Evolutionary conservation across 2,113 vertebrate genomes (phyloP), one percentile per base, ranked within the genome.

Genomic region (Tinamus guttatus): DNA sequence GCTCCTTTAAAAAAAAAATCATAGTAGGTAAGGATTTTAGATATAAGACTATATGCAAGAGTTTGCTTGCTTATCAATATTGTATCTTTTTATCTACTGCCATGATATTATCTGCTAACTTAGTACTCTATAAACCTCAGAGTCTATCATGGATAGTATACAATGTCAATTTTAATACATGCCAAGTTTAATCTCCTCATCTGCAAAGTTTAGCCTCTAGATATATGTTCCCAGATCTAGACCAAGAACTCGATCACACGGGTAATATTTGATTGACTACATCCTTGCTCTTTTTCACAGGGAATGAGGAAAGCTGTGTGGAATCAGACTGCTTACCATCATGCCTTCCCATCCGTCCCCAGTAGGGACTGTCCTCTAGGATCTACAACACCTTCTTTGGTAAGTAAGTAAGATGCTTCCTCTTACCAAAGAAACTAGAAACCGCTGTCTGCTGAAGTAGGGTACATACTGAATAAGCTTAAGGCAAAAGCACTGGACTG

Each of bases 61-160:
- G 7, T 43, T 51, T 43, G 36, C 60, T 62, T 78, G 2, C 4
- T 65, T 59, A 65, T 60, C 27, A n/a, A 0, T 40, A 30, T 27
- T 81, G 12, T 22, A 30, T 1, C 2, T 76, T 69, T 92, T 68
- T 52, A 51, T 71, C 28, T 83, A 67, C 11, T 78, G 25, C 4
- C 7, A 17, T 84, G 65, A 13, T 36, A 9, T 56, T 71, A 21
- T 38, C 32, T 63, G 8, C 4, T 74, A 73, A 56, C 2, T 60
- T 68, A 36, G 56, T 56, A 41, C 25, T 73, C n/a, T 34, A 32
- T 51, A 94, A 87, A 7, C 14, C 4, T 74, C 5, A 22, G 6
- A 4, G 5, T 49, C 3, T 32, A 1, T 54, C 71, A 79, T 10
- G 8, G 5, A 11, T 56, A 80, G 19, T 3, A 52, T 0, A 47